phyloP scores from a whole-genome alignment of 2,797 vertebrate species.

The Tympanoctomys barrerae region DNA sequence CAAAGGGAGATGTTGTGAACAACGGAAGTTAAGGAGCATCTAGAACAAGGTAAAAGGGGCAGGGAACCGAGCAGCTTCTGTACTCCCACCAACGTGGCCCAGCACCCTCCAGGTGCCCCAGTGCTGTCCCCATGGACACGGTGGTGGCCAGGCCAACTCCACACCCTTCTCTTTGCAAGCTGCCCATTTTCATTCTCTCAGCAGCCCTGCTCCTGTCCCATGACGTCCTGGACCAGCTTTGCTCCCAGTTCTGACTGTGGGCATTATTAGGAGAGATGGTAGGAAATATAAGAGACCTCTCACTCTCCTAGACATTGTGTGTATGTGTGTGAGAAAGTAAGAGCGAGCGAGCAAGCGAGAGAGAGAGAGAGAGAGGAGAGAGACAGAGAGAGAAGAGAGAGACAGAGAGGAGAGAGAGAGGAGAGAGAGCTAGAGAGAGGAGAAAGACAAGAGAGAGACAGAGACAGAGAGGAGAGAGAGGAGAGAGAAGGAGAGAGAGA shows the following conservation, averaged over 20 bases:
- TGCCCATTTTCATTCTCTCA: neutral
- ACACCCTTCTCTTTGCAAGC: neutral
- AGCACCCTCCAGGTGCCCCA: rapidly evolving
- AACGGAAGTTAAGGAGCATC: neutral
- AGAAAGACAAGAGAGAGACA: too few species aligned
- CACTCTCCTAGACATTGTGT: neutral
- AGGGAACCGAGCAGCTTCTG: rapidly evolving
- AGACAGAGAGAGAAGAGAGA: too few species aligned
- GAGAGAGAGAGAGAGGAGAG: too few species aligned
- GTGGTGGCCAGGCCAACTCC: neutral
- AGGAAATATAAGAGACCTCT: neutral
- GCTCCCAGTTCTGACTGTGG: too few species aligned
- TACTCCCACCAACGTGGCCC: neutral
- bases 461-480: too few species aligned
- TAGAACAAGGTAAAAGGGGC: neutral
- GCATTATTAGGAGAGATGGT: neutral
- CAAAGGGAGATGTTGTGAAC: neutral
- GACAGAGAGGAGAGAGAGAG: too few species aligned
- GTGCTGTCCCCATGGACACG: neutral
- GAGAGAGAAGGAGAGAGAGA: too few species aligned
- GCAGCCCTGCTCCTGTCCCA: neutral
- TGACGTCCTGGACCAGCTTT: neutral
- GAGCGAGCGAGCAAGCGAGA: too few species aligned
- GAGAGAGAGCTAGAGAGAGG: too few species aligned
- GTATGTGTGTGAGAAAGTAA: neutral